Conservation (phyloP, 2,888 invertebrate genomes). For the Protula sp. region DNA sequence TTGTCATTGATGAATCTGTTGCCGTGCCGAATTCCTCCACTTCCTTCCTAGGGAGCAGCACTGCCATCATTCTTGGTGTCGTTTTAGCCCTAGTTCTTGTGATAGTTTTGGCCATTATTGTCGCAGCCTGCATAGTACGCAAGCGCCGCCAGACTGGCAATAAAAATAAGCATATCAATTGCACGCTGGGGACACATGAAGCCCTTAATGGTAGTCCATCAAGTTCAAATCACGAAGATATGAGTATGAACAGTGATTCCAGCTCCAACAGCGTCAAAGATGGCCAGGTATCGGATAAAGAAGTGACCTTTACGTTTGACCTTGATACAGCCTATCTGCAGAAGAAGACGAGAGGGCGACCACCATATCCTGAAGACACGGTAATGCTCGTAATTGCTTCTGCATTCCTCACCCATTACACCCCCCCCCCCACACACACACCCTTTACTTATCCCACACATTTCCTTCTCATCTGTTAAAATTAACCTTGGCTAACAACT, state of each 20-base stretch:
- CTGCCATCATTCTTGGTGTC: not conserved
- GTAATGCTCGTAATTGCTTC: too few species aligned
- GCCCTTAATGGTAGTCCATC: not conserved
- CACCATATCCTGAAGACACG: too few species aligned
- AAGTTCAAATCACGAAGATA: not conserved
- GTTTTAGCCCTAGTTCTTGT: constrained; percentile 4
- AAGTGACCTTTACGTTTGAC: constrained; percentile 8
- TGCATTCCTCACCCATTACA: too few species aligned
- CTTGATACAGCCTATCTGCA: not conserved
- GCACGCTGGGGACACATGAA: not conserved
- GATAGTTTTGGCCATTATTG: constrained; percentile 1
- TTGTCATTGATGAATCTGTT: not conserved
- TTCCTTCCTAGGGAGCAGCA: not conserved
- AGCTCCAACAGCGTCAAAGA: not conserved
- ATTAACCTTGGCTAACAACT: too few species aligned
- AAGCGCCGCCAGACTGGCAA: not conserved
- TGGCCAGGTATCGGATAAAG: not conserved
- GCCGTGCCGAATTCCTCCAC: not conserved
- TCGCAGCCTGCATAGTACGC: too few species aligned
- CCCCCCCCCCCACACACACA: too few species aligned
- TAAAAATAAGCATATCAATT: not conserved
- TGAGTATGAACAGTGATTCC: not conserved
- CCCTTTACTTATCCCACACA: too few species aligned
- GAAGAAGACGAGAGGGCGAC: not conserved
- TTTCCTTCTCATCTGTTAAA: too few species aligned